Conservation (phyloP, 2,888 invertebrate species). For the Lumbricus terrestris region DNA sequence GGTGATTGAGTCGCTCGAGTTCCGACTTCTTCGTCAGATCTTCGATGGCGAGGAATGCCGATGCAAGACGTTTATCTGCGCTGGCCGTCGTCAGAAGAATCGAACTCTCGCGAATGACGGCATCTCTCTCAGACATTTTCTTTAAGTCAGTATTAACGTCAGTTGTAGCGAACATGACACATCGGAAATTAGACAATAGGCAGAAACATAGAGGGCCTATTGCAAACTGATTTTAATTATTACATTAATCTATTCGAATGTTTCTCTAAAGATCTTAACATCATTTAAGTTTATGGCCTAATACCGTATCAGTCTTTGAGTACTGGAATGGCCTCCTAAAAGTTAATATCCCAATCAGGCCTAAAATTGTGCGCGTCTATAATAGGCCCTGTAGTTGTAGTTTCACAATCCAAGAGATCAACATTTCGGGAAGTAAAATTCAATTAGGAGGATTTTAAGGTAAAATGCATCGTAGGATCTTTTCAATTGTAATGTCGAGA, state of each 20-base stretch:
- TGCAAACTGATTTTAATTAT: not conserved
- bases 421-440: no score
- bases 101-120: not conserved
- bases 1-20: not conserved
- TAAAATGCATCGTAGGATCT: no score
- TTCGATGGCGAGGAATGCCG: constrained; percentile 5
- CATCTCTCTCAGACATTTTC: constrained; percentile 20
- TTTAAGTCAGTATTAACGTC: not conserved
- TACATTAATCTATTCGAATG: not conserved
- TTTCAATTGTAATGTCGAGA: no score
- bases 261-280: not conserved
- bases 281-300: not conserved
- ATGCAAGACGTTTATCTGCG: not conserved
- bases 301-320: no score
- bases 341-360: no score
- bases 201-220: no score
- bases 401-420: no score
- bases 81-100: not conserved
- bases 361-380: no score
- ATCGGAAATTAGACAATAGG: not conserved
- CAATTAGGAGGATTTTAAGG: no score
- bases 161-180: not conserved
- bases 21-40: not conserved
- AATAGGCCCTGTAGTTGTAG: no score
- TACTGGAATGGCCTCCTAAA: no score